Conservation (phyloP, 2,113 vertebrate species). For the Melanerpes formicivorus region DNA sequence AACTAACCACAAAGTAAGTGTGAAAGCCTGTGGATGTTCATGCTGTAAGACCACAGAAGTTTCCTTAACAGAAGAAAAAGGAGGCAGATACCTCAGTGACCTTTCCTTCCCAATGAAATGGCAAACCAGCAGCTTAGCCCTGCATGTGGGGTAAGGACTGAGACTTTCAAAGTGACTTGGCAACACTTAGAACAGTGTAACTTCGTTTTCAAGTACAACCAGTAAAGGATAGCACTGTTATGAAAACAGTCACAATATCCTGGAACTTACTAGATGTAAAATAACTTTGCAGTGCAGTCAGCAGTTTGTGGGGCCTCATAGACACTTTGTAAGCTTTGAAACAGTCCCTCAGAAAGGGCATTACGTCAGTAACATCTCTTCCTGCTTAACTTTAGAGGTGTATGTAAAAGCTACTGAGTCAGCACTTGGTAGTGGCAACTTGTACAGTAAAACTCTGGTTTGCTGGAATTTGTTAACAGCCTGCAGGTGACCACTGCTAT, state of each 20-base stretch:
- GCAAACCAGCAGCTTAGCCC: neutral
- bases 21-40: neutral
- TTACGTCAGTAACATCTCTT: constrained; percentile 50
- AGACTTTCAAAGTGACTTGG: constrained; percentile 35
- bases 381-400: constrained; percentile 40
- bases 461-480: constrained; percentile 4
- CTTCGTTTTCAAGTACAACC: neutral
- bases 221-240: neutral
- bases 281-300: constrained; percentile 39
- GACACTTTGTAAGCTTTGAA: neutral
- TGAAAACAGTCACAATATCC: constrained; percentile 28
- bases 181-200: neutral
- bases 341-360: constrained; percentile 8
- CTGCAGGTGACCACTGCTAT: neutral
- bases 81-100: neutral
- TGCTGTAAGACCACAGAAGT: neutral
- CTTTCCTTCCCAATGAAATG: neutral
- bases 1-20: neutral
- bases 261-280: constrained; percentile 16
- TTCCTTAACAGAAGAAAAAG: neutral
- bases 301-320: neutral
- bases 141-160: accelerated
- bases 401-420: constrained; percentile 38
- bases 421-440: constrained; percentile 24
- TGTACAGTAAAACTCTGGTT: constrained; percentile 35